phyloP scores from a whole-genome alignment of 2,888 invertebrate species.

The Cryptocephalus primarius region DNA sequence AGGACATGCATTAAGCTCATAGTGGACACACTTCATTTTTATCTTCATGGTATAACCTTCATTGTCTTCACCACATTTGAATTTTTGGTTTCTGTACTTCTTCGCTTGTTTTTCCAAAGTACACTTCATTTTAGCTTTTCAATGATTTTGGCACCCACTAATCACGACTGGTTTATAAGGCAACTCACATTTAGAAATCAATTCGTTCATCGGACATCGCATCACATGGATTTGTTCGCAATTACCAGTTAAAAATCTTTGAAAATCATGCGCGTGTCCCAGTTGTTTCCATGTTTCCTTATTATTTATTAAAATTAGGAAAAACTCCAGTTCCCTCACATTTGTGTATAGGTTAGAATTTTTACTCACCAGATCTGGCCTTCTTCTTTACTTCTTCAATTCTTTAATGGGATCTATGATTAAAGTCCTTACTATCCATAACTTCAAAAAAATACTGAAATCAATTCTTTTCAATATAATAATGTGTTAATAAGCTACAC shows the following conservation, averaged over 20 bases:
- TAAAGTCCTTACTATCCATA: conserved; percentile 33
- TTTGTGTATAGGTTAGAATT: conserved; percentile 2
- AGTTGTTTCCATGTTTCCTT: conserved; percentile 76
- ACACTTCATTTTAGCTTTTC: conserved; percentile 93
- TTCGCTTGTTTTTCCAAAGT: conserved; percentile 81
- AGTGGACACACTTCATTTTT: conserved; percentile 96
- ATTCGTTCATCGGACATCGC: conserved; percentile 64
- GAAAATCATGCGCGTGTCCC: conserved; percentile 67
- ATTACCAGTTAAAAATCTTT: conserved; percentile 74
- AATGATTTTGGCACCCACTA: conserved; percentile 69
- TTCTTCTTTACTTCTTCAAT: conserved; percentile 87
- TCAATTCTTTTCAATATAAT: neutral
- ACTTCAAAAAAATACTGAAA: conserved; percentile 8
- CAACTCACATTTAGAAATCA: conserved; percentile 83
- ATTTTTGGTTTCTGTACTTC: conserved; percentile 97
- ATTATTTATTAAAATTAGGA: conserved; percentile 46
- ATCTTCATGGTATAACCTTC: conserved; percentile 98
- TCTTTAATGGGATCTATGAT: conserved; percentile 62
- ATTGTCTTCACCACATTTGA: conserved; percentile 99
- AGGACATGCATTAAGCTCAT: conserved; percentile 93
- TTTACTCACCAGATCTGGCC: conserved; percentile 76
- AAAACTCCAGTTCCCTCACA: neutral
- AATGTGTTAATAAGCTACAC: no score
- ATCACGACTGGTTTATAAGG: conserved; percentile 92
- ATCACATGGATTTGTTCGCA: conserved; percentile 74